Base-by-base conservation (phyloP, 2,888 invertebrate genomes). In the Polyploca ridens region DNA sequence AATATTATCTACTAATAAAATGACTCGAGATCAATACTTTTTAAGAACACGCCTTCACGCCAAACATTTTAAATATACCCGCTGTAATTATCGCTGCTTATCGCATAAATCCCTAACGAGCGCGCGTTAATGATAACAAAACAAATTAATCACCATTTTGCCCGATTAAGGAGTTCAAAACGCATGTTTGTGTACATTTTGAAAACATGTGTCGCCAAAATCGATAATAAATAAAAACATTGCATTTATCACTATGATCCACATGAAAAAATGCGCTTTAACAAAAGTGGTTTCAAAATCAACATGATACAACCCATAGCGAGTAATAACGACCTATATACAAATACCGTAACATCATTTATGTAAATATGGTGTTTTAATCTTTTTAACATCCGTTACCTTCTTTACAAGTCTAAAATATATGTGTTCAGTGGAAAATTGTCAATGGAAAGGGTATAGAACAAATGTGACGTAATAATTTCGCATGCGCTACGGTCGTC, bases 401-500 rank as follows among this genome's bases (percentile, higher is more conserved):
- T 63, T 65, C 66, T 69, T n/a, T 27, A 27, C 62, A 49, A 16
- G n/a, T 4, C 58, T 62, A 41, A 44, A 44, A n/a, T 62, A 67
- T 58, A 64, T 65, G 58, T 68, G 46, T 58, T 46, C 61, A 19
- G 59, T n/a, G 73, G 44, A 62, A 73, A 76, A 74, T 64, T 74
- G 63, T 83, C 79, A 84, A 81, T 89, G 87, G 79, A 85, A 73
- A 59, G 64, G 33, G 67, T 68, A 66, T 65, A 70, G 49, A 68
- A 70, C 66, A 70, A 74, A 77, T 73, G 68, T 74, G 71, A 80
- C 82, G 73, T 66, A 72, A 67, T 77, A 68, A 87, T 82, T 87
- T 84, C 90, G 90, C 90, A 90, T 92, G 91, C 91, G 91, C 90
- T 84, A 79, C 83, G 84, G 85, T 84, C 85, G 87, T 88, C 90